Base-by-base conservation (phyloP, 2,888 invertebrate species). In the Caenorhabditis virilis region DNA sequence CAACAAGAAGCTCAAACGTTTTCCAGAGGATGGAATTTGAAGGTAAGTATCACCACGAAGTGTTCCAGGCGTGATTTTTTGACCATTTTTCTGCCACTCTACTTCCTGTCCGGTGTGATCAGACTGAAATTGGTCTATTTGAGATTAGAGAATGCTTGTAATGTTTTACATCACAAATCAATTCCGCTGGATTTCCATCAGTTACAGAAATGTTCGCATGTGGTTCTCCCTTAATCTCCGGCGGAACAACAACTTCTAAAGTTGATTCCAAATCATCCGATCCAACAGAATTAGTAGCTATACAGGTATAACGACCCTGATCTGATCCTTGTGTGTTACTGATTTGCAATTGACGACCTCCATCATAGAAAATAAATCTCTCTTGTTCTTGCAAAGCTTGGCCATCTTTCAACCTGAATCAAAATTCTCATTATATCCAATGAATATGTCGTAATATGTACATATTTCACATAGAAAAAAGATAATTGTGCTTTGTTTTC, bases 281-380 rank as follows among this genome's bases (percentile, higher is more conserved):
- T 35, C 82, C 82, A 20, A 78, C 78, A 3, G 68, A 45, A 50
- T 82, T 82, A 27, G 79, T 77, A 9, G 82, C 82, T 23, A 83
- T 79, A 58, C 82, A 82, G 9, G 76, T 80, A 67, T 76, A 80
- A 46, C 78, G 51, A 22, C 69, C 72, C 45, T 64, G 60, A 50
- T 73, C 72, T 4, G 38, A 48, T 22, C 53, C 56, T 45, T 68
- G 56, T 6, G 70, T 70, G 43, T 59, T 56, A 52, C 64, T 65
- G 42, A 82, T 78, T 63, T 79, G 78, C 23, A 82, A 56, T 61
- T 78, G 78, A 30, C 69, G 55, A 16, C 79, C 82, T 9, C 58
- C 69, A 41, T 74, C 69, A 22, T 79, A 57, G 20, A 78, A 52
- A 1, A 75, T 67, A 45, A 72, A 60, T 15, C 77, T 51, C 3